phyloP scores from a whole-genome alignment of 2,113 vertebrate genomes.

The Mus musculus region DNA sequence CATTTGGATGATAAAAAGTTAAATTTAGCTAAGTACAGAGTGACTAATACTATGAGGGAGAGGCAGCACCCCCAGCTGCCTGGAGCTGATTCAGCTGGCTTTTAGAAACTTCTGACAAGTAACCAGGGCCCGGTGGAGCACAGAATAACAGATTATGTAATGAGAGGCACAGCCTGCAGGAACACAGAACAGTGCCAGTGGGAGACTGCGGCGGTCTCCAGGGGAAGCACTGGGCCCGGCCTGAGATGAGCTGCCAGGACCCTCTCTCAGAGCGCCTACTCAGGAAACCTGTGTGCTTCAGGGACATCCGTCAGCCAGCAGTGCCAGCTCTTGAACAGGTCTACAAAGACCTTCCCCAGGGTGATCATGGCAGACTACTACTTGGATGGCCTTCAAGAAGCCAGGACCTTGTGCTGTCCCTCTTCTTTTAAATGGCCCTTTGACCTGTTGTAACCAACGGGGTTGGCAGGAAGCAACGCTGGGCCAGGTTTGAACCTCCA shows the following conservation, averaged over 20 bases:
- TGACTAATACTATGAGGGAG: constrained; percentile 83
- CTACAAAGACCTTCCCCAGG: background rate
- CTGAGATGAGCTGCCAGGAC: background rate
- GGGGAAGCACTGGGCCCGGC: background rate
- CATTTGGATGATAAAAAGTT: constrained; percentile 84
- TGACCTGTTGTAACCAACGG: background rate
- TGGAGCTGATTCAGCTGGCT: constrained; percentile 82
- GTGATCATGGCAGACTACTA: background rate
- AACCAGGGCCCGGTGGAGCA: constrained; percentile 59
- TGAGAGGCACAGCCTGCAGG: constrained; percentile 34
- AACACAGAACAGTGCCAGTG: background rate
- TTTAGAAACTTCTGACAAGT: constrained; percentile 80
- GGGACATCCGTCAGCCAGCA: fast-evolving
- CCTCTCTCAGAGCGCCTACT: background rate
- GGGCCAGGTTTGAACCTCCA: too few relatives aligned
- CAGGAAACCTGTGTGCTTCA: background rate
- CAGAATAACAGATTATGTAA: constrained; percentile 81
- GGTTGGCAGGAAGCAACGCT: background rate
- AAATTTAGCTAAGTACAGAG: constrained; percentile 84
- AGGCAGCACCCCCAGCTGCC: constrained; percentile 78
- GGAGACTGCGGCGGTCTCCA: background rate
- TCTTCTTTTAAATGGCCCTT: background rate
- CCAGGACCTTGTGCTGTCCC: background rate
- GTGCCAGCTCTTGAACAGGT: background rate
- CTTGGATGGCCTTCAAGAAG: background rate